These are phyloP conservation scores for Micrasema minimum DNA, from an alignment of 1,140 invertebrate species.

Conservation along the genomic window DNA sequence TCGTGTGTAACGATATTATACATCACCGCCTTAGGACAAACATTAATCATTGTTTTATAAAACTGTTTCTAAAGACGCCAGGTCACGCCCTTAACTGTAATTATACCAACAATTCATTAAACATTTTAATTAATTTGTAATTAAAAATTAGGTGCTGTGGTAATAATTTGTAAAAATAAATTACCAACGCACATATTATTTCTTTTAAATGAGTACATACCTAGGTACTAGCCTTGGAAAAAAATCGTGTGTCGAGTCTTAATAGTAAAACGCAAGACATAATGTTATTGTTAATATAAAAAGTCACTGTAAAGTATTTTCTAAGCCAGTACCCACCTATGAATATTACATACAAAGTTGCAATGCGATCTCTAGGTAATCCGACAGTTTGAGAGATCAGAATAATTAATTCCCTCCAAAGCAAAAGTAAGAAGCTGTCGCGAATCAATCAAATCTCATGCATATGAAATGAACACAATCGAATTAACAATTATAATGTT, in stretches of 20 bases:
- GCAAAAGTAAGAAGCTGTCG: conserved; percentile 40
- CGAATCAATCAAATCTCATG: conserved; percentile 43
- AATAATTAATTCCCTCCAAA: conserved; percentile 20
- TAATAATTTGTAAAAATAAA: no score
- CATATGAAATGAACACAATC: conserved; percentile 39
- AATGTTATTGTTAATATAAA: no score
- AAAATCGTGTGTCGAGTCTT: no score
- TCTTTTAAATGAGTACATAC: no score
- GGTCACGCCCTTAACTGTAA: conserved; percentile 7
- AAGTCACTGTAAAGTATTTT: no score
- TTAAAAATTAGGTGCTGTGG: conserved; percentile 7
- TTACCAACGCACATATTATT: no score
- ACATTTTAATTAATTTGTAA: conserved; percentile 23
- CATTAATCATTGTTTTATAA: no score
- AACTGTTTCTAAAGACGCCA: not conserved
- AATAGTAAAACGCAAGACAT: no score
- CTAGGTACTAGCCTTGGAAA: no score
- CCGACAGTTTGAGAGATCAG: conserved; percentile 5
- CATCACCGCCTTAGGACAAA: no score
- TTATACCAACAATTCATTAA: conserved; percentile 26
- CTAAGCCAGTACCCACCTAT: no score
- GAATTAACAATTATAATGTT: conserved; percentile 64
- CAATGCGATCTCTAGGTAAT: conserved; percentile 27
- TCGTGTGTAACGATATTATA: no score
- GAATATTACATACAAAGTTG: conserved; percentile 37